Percentiles rank a stretch among this genome's conserved stretches.
These are phyloP conservation scores for Anadara kagoshimensis DNA, from an alignment of 1,140 invertebrate genomes.

Conservation along the genomic window DNA sequence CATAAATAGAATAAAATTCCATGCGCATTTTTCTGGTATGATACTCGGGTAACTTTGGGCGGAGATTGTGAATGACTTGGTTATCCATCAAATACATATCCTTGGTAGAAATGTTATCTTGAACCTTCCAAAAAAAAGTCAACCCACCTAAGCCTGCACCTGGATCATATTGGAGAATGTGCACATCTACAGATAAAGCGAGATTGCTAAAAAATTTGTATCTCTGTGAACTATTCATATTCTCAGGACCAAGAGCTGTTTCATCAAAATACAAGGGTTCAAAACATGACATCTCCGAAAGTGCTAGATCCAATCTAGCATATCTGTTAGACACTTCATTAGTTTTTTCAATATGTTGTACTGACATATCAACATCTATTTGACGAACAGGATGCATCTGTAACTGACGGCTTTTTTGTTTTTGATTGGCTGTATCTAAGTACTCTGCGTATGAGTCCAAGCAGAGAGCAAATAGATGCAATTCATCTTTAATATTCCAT, in stretches of 20 bases:
- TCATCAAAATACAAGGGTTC: background rate
- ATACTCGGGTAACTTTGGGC: constrained; percentile 1
- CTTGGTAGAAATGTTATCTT: constrained; percentile 11
- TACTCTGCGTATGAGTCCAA: constrained; percentile 5
- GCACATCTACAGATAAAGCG: background rate
- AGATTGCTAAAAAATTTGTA: background rate
- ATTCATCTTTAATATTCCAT: constrained; percentile 5
- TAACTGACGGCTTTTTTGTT: constrained; percentile 1
- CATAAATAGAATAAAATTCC: constrained; percentile 28
- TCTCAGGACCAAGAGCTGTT: background rate
- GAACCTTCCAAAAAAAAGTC: constrained; percentile 38
- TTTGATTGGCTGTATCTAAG: no score
- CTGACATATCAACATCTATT: background rate
- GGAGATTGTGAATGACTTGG: background rate
- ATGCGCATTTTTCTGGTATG: background rate
- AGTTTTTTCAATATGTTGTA: background rate
- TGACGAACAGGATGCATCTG: background rate
- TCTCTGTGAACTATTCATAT: no score
- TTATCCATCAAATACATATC: constrained; percentile 32
- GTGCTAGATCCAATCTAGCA: background rate
- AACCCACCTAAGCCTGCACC: constrained; percentile 14
- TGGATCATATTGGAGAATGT: constrained; percentile 19
- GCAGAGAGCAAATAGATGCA: background rate
- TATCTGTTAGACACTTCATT: background rate
- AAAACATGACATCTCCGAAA: background rate